Evolutionary conservation across 2,888 invertebrate genomes (phyloP).

Genomic region (Sesamia inferens): DNA sequence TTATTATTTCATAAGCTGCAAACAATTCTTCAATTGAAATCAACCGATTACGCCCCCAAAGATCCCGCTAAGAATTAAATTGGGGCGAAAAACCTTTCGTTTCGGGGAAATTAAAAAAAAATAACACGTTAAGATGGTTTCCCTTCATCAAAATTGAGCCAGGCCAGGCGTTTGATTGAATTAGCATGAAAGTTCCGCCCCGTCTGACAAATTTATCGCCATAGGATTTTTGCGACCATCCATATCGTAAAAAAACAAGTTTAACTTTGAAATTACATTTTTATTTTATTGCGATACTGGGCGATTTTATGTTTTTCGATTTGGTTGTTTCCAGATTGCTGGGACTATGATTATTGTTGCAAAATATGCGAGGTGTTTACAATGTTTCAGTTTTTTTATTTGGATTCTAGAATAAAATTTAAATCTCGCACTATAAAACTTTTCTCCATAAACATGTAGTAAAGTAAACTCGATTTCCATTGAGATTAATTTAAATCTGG

Average conservation of each 20-base stretch:
- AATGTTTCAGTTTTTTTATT: conserved; percentile 4
- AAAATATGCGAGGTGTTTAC: conserved; percentile 12
- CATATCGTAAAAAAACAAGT: conserved; percentile 78
- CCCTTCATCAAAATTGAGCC: conserved; percentile 86
- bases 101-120: conserved; percentile 69
- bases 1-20: not conserved
- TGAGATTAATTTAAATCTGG: not conserved
- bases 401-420: not conserved
- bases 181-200: conserved; percentile 85
- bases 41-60: conserved; percentile 23
- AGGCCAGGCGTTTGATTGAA: conserved; percentile 83
- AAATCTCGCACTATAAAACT: not conserved
- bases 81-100: conserved; percentile 57
- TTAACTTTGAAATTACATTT: conserved; percentile 80
- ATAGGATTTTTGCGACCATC: conserved; percentile 77
- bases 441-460: not conserved
- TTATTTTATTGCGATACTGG: conserved; percentile 77
- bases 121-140: conserved; percentile 68
- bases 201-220: conserved; percentile 85
- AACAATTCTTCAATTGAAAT: conserved; percentile 18
- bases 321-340: conserved; percentile 61
- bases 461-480: not conserved
- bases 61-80: conserved; percentile 51
- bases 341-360: conserved; percentile 35
- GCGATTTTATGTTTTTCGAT: conserved; percentile 73